Conservation (phyloP, 2,113 vertebrate genomes). For the Catagonus wagneri region DNA sequence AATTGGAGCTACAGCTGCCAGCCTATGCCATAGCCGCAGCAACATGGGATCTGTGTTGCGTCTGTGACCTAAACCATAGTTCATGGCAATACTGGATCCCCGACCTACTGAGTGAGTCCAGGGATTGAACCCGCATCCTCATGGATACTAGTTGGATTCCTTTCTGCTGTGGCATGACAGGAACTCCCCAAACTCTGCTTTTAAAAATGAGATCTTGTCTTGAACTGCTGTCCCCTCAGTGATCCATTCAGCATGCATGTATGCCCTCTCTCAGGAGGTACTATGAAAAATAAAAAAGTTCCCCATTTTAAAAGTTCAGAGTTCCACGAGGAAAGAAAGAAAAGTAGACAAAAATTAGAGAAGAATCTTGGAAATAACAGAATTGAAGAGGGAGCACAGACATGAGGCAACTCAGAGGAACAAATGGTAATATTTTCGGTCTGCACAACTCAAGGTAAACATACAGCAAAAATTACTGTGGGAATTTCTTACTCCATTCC, state of each 20-base stretch:
- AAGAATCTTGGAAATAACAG: background rate
- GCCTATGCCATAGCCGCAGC: too few relatives aligned
- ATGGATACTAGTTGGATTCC: too few relatives aligned
- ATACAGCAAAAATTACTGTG: background rate
- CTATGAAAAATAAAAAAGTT: background rate
- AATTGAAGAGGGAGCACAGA: background rate
- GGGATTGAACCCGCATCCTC: too few relatives aligned
- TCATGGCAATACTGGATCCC: too few relatives aligned
- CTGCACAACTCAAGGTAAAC: background rate
- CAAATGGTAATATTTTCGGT: background rate
- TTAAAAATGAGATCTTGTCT: background rate
- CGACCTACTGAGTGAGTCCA: too few relatives aligned
- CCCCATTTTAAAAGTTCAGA: background rate
- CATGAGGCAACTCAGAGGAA: background rate
- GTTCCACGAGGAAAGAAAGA: background rate
- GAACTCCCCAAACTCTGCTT: background rate
- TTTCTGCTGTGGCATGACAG: too few relatives aligned
- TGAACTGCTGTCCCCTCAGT: background rate
- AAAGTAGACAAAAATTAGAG: background rate
- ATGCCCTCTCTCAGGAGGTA: background rate
- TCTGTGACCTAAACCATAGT: too few relatives aligned
- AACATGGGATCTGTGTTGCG: too few relatives aligned
- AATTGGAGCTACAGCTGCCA: too few relatives aligned
- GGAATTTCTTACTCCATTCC: background rate
- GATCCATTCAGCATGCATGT: background rate